Conservation (phyloP, 2,797 vertebrate species). For the Halcyon smyrnensis region DNA sequence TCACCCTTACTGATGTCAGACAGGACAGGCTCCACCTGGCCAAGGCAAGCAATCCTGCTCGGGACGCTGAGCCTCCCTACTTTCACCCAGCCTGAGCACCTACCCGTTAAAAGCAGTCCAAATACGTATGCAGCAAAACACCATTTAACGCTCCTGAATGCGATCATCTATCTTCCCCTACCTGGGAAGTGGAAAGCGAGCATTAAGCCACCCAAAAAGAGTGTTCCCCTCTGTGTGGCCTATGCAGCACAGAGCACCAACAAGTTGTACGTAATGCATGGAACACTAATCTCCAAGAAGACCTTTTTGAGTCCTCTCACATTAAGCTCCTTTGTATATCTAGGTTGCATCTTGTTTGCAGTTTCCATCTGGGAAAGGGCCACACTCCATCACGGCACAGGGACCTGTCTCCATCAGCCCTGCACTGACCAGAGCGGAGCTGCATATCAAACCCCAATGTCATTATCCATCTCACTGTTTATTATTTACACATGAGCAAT, state of each 20-base stretch:
- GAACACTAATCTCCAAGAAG: background rate
- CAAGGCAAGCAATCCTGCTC: background rate
- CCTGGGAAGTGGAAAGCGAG: background rate
- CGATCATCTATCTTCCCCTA: background rate
- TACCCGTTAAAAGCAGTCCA: background rate
- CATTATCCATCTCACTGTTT: conserved; percentile 73
- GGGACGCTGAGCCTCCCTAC: background rate
- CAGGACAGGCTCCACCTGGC: background rate
- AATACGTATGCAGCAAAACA: background rate
- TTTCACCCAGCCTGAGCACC: background rate
- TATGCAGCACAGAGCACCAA: background rate
- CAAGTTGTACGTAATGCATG: background rate
- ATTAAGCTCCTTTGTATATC: background rate
- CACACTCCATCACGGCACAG: conserved; percentile 51
- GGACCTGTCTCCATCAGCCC: conserved; percentile 56
- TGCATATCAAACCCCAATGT: conserved; percentile 60
- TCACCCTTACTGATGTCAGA: background rate
- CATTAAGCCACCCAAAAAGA: background rate
- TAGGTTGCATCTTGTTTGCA: conserved; percentile 44
- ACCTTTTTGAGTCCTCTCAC: conserved; percentile 5
- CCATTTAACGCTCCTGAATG: background rate
- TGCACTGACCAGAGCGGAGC: conserved; percentile 5
- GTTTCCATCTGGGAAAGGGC: conserved; percentile 34
- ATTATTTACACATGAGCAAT: conserved; percentile 80
- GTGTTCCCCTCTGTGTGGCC: background rate